phyloP scores from a whole-genome alignment of 2,888 invertebrate species.

The Tethea ocularis region DNA sequence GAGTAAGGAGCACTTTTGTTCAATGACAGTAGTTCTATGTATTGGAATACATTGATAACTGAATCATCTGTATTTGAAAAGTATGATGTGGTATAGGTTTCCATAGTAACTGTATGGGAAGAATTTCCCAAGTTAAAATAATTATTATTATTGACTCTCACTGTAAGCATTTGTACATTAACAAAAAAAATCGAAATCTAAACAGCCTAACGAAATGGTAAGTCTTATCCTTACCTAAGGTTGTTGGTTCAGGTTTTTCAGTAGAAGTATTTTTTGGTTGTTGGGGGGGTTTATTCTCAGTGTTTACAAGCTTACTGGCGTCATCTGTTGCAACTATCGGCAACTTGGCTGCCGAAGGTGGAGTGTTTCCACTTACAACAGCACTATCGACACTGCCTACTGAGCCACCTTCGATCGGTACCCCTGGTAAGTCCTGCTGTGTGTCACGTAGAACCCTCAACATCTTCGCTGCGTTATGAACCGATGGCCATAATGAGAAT shows the following conservation, averaged over 20 bases:
- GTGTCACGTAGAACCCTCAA: conserved; percentile 46
- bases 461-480: conserved; percentile 53
- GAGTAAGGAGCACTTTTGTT: too few species aligned
- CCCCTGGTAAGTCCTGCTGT: conserved; percentile 16
- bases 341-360: neutral
- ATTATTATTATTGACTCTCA: too few species aligned
- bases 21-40: too few species aligned
- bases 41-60: too few species aligned
- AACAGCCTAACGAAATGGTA: too few species aligned
- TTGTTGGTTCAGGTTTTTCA: neutral
- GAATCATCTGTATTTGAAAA: too few species aligned
- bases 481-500: conserved; percentile 63
- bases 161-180: too few species aligned
- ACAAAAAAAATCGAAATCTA: neutral
- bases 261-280: neutral
- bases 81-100: too few species aligned
- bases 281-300: neutral
- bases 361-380: conserved; percentile 1
- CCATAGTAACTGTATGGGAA: too few species aligned
- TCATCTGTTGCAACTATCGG: neutral
- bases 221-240: neutral
- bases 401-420: conserved; percentile 25
- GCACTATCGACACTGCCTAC: conserved; percentile 36
- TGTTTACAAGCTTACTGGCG: neutral
- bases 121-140: too few species aligned